Evolutionary conservation across 2,888 invertebrate genomes (phyloP).

Genomic region (Catonia carolina): DNA sequence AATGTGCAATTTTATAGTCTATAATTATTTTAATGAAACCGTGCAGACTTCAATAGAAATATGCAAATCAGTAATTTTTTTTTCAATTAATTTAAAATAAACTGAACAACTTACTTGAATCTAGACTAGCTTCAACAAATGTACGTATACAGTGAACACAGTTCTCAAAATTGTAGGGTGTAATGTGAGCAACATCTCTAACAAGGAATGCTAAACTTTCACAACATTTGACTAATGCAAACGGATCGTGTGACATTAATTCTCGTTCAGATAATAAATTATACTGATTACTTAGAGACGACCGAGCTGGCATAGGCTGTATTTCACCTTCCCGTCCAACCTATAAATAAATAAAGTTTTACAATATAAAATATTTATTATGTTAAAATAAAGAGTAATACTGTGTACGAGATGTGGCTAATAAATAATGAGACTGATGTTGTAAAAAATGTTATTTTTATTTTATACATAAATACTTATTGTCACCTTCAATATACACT

Average conservation of each 20-base stretch:
- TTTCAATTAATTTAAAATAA: too few species aligned
- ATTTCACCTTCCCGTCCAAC: slow-evolving; percentile 52
- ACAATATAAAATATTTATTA: too few species aligned
- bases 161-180: slow-evolving; percentile 92
- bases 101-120: slow-evolving; percentile 47
- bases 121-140: slow-evolving; percentile 84
- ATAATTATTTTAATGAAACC: too few species aligned
- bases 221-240: slow-evolving; percentile 79
- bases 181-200: slow-evolving; percentile 94
- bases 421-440: too few species aligned
- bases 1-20: too few species aligned
- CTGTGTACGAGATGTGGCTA: too few species aligned
- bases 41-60: too few species aligned
- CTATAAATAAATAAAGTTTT: slow-evolving; percentile 39
- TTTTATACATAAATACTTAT: too few species aligned
- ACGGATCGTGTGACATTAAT: slow-evolving; percentile 70
- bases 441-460: too few species aligned
- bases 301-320: slow-evolving; percentile 44
- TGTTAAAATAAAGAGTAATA: too few species aligned
- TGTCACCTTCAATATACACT: too few species aligned
- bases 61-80: too few species aligned
- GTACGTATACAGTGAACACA: slow-evolving; percentile 84
- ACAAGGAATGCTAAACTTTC: slow-evolving; percentile 93
- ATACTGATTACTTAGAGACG: slow-evolving; percentile 47
- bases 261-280: slow-evolving; percentile 58